phyloP scores from a whole-genome alignment of 2,888 invertebrate species.

The Synergus gifuensis region DNA sequence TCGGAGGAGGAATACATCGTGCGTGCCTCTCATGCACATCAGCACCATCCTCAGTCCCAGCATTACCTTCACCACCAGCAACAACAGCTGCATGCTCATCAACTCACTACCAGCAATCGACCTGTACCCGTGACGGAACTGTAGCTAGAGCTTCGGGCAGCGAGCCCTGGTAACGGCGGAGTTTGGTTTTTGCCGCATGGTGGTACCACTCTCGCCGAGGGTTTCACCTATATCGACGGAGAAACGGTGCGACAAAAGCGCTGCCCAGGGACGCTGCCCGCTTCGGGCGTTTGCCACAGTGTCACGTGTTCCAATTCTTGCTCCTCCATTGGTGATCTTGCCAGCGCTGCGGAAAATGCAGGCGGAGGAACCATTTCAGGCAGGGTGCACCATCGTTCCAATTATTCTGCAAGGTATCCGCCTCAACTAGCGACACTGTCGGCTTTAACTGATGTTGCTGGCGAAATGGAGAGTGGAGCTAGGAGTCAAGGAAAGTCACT shows the following conservation, averaged over 20 bases:
- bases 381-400: slow-evolving; percentile 19
- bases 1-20: slow-evolving; percentile 92
- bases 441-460: background rate
- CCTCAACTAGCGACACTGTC: background rate
- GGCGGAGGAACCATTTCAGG: slow-evolving; percentile 36
- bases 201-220: slow-evolving; percentile 84
- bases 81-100: slow-evolving; percentile 75
- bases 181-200: slow-evolving; percentile 85
- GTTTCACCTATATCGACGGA: slow-evolving; percentile 87
- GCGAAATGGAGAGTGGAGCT: background rate
- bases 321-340: slow-evolving; percentile 51
- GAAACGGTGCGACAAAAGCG: slow-evolving; percentile 81
- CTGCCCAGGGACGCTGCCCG: slow-evolving; percentile 76
- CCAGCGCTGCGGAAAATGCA: slow-evolving; percentile 48
- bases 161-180: slow-evolving; percentile 83
- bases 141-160: slow-evolving; percentile 97
- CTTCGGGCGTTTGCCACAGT: slow-evolving; percentile 57
- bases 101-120: slow-evolving; percentile 77
- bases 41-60: slow-evolving; percentile 76
- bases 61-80: slow-evolving; percentile 76
- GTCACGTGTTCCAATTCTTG: slow-evolving; percentile 46
- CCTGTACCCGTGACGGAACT: slow-evolving; percentile 94
- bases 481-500: slow-evolving; percentile 6
- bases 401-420: slow-evolving; percentile 23
- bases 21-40: slow-evolving; percentile 82